Percentiles rank a stretch among this genome's conserved stretches.
phyloP scores from a whole-genome alignment of 2,888 invertebrate species.

The Caenorhabditis macrosperma region DNA sequence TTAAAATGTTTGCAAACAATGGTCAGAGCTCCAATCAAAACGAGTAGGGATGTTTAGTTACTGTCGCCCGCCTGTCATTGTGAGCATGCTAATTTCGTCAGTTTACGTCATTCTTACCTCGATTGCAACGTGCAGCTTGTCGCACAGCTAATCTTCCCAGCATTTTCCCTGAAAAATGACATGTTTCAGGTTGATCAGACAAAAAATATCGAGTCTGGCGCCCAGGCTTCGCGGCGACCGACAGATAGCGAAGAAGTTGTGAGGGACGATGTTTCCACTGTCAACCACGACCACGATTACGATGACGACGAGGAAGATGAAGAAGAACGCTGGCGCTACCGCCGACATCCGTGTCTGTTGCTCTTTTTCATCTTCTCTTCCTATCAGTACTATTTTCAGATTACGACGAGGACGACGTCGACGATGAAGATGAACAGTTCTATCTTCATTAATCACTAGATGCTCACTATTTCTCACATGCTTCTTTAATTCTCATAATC shows the following conservation, averaged over 20 bases:
- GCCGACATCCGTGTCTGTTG: not conserved
- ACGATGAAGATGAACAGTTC: not conserved
- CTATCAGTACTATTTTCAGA: not conserved
- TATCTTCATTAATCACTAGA: too few species aligned
- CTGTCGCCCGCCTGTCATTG: too few species aligned
- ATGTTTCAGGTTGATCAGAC: not conserved
- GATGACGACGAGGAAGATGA: not conserved
- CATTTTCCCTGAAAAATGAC: constrained; percentile 29
- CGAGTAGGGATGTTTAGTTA: not conserved
- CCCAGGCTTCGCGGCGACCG: not conserved
- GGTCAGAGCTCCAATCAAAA: not conserved
- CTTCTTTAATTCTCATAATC: too few species aligned
- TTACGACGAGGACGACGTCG: not conserved
- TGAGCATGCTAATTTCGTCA: not conserved
- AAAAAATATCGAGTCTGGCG: not conserved
- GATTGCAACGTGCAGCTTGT: constrained; percentile 4
- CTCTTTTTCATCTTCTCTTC: too few species aligned
- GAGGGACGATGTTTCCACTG: not conserved
- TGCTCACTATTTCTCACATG: too few species aligned
- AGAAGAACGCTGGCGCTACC: too few species aligned
- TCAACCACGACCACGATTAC: not conserved
- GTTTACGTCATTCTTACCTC: constrained; percentile 14
- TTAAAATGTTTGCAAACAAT: not conserved
- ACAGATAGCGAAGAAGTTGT: not conserved
- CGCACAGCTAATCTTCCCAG: constrained; percentile 37